phyloP scores from a whole-genome alignment of 2,797 vertebrate species.

The Halcyon leucocephala region DNA sequence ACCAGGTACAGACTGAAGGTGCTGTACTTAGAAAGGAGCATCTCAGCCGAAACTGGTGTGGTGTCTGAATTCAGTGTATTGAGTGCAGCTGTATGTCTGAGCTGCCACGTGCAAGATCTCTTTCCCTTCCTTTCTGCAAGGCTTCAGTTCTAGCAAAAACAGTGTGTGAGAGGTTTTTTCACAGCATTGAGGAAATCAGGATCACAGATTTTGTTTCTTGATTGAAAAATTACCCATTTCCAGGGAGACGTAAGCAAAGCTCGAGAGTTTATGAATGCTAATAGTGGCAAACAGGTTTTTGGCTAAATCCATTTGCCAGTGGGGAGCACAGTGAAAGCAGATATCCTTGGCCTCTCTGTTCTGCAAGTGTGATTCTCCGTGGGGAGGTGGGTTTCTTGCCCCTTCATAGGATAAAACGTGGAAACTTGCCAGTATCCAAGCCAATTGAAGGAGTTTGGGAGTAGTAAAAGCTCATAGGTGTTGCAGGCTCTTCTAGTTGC shows the following conservation, averaged over 20 bases:
- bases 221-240: not conserved
- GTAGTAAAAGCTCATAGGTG: not conserved
- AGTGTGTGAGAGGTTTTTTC: not conserved
- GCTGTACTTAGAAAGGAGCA: not conserved
- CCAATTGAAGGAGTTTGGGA: not conserved
- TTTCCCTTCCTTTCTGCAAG: rapidly evolving
- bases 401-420: not conserved
- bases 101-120: not conserved
- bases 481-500: not conserved
- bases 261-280: not conserved
- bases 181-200: not conserved
- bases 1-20: not conserved
- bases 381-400: not conserved
- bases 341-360: not conserved
- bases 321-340: not conserved
- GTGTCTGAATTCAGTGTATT: not conserved
- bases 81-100: not conserved
- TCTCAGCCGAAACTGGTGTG: not conserved
- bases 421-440: not conserved
- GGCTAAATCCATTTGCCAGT: not conserved
- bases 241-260: not conserved
- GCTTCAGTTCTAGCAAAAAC: not conserved
- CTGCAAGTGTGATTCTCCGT: not conserved
- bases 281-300: not conserved
- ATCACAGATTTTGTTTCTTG: not conserved